phyloP scores from a whole-genome alignment of 2,113 vertebrate genomes.

The Aythya baeri region DNA sequence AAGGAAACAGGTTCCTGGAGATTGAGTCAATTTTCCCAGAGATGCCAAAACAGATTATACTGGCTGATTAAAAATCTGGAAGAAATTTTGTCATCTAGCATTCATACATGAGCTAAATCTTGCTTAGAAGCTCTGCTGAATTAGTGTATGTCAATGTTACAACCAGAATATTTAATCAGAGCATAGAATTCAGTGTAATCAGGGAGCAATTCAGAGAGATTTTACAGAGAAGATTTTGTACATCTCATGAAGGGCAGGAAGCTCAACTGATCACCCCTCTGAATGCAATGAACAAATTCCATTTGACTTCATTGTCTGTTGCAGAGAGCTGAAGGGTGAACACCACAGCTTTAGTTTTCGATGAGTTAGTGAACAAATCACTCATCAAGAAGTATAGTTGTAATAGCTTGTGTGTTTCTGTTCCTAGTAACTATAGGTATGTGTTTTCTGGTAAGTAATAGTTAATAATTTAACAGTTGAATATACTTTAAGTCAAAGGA shows the following conservation, averaged over 20 bases:
- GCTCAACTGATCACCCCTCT: background rate
- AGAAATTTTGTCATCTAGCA: background rate
- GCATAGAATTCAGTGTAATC: background rate
- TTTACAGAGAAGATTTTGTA: background rate
- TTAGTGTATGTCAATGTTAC: background rate
- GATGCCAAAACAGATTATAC: background rate
- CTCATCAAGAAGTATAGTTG: background rate
- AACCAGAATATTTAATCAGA: constrained; percentile 10
- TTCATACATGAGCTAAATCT: background rate
- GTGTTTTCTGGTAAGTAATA: background rate
- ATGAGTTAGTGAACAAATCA: background rate
- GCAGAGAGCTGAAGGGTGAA: background rate
- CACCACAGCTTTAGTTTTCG: background rate
- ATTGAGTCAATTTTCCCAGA: background rate
- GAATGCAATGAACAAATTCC: background rate
- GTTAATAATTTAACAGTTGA: background rate
- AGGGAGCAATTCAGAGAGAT: background rate
- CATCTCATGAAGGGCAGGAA: background rate
- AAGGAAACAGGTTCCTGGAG: background rate
- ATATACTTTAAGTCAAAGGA: background rate
- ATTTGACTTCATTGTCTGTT: background rate
- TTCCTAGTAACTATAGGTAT: background rate
- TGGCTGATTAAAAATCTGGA: constrained; percentile 16
- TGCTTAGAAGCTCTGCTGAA: background rate
- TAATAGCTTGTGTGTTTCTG: background rate